phyloP scores from a whole-genome alignment of 2,797 vertebrate species.

The Dendrocincla fuliginosa region DNA sequence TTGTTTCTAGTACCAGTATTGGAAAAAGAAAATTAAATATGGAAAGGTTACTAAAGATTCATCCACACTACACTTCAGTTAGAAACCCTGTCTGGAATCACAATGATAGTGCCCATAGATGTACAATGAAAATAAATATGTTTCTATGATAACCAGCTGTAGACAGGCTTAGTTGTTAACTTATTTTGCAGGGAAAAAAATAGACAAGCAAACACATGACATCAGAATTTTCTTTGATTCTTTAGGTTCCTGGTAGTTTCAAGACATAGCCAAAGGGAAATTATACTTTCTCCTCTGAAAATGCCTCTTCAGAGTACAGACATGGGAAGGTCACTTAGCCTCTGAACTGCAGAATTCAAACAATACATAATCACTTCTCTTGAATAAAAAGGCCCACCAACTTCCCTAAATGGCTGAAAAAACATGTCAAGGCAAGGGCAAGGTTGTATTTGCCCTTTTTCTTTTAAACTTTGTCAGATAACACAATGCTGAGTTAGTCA shows the following conservation, averaged over 20 bases:
- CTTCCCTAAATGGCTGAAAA: background rate
- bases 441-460: background rate
- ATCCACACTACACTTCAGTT: background rate
- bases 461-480: background rate
- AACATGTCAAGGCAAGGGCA: background rate
- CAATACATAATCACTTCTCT: background rate
- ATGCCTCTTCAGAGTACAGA: background rate
- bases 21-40: background rate
- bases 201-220: background rate
- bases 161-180: background rate
- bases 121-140: background rate
- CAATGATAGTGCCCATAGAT: background rate
- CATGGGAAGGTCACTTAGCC: background rate
- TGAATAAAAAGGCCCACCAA: background rate
- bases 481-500: accelerated
- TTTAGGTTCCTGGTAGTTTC: background rate
- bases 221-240: background rate
- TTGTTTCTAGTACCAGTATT: background rate
- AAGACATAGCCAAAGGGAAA: background rate
- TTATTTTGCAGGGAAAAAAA: background rate
- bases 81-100: background rate
- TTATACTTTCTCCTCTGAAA: background rate
- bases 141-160: background rate
- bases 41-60: background rate
- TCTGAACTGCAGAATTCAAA: background rate